Evolutionary conservation across 2,113 vertebrate species (phyloP).

Genomic region (Otocyon megalotis): DNA sequence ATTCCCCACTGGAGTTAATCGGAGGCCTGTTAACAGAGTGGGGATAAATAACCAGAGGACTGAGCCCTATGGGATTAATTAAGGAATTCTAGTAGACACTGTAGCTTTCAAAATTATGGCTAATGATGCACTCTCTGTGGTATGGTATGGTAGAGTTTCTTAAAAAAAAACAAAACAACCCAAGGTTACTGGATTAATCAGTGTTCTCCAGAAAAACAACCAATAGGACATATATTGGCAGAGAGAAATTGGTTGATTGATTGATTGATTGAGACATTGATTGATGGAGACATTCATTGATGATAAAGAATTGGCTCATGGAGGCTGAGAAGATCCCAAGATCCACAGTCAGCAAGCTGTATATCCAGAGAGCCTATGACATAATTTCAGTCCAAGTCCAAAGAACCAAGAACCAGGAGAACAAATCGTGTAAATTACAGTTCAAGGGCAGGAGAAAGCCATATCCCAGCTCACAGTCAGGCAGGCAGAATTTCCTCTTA

Average conservation of each 20-base stretch:
- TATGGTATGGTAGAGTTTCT: slow-evolving; percentile 38
- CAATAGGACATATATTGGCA: not conserved
- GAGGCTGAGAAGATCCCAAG: not conserved
- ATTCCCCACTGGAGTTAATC: slow-evolving; percentile 9
- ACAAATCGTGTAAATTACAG: not conserved
- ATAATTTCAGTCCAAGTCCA: not conserved
- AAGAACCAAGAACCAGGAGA: not conserved
- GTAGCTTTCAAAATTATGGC: slow-evolving; percentile 55
- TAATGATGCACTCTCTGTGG: slow-evolving; percentile 52
- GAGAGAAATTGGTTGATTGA: not conserved
- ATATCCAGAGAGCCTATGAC: not conserved
- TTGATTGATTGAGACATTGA: not conserved
- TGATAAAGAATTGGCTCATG: not conserved
- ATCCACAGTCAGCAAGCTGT: not conserved
- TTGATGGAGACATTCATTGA: not conserved
- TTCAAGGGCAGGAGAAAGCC: not conserved
- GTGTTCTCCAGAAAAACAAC: slow-evolving; percentile 16
- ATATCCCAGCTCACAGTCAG: not conserved
- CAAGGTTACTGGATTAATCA: not conserved
- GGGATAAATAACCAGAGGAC: slow-evolving; percentile 59
- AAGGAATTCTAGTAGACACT: slow-evolving; percentile 23
- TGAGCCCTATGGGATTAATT: slow-evolving; percentile 68
- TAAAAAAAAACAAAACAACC: slow-evolving; percentile 31
- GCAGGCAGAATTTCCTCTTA: not conserved
- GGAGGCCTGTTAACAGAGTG: slow-evolving; percentile 34